A percentile compares a stretch with the other conserved stretches of the same genome.
Evolutionary conservation across 2,113 vertebrate genomes (phyloP).

Genomic region (Lanius ludovicianus): DNA sequence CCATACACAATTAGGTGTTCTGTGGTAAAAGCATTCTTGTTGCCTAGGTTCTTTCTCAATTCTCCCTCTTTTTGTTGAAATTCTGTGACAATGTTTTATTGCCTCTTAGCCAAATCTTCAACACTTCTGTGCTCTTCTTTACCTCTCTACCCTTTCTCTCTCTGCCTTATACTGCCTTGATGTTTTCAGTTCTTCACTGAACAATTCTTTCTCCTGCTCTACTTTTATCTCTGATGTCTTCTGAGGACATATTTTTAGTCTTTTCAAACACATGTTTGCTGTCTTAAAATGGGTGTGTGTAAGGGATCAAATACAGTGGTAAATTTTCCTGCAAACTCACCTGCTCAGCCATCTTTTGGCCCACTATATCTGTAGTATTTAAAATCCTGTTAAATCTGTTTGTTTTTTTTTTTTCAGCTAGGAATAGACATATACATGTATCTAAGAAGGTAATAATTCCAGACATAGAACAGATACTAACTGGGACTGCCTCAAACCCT

Average conservation of each 20-base stretch:
- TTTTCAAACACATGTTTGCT: neutral
- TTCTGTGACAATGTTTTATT: neutral
- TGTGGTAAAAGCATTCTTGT: neutral
- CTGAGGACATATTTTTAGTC: neutral
- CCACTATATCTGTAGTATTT: neutral
- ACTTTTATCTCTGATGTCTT: neutral
- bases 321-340: neutral
- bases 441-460: neutral
- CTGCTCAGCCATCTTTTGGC: neutral
- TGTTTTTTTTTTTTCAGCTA: neutral
- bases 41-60: neutral
- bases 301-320: neutral
- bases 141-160: neutral
- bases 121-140: neutral
- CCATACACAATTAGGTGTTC: neutral
- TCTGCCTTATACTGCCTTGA: neutral
- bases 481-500: neutral
- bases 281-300: neutral
- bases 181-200: neutral
- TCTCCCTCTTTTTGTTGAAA: neutral
- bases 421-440: neutral
- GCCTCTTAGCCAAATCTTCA: neutral
- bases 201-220: neutral
- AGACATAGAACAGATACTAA: neutral
- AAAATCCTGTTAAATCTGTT: neutral